A percentile compares a stretch with the other conserved stretches of the same genome.
Evolutionary conservation across 92 coral and sea anemone genomes (phyloP).

Genomic region (Parazoanthus darwini): DNA sequence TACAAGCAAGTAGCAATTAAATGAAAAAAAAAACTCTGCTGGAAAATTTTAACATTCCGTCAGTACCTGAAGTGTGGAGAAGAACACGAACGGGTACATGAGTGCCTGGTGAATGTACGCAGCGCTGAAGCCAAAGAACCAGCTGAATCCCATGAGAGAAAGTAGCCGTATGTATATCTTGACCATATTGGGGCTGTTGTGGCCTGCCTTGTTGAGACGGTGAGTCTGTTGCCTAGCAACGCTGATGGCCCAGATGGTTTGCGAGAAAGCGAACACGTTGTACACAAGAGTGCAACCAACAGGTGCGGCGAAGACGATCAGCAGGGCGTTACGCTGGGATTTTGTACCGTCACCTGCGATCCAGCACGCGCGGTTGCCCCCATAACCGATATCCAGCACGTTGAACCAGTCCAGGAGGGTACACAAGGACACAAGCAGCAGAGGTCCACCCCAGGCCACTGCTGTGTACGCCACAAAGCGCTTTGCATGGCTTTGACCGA

Average conservation of each 20-base stretch:
- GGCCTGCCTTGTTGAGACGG: slow-evolving; percentile 68
- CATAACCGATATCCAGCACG: slow-evolving; percentile 77
- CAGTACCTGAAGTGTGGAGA: slow-evolving; percentile 54
- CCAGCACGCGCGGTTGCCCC: slow-evolving; percentile 76
- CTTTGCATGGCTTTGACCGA: slow-evolving; percentile 34
- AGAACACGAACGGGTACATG: slow-evolving; percentile 79
- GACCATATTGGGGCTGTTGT: slow-evolving; percentile 60
- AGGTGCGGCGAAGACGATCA: slow-evolving; percentile 69
- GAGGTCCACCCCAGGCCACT: slow-evolving; percentile 82
- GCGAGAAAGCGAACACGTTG: slow-evolving; percentile 83
- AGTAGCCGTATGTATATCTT: slow-evolving; percentile 78
- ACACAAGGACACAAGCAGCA: slow-evolving; percentile 64
- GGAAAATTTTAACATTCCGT: background rate
- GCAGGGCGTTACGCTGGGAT: slow-evolving; percentile 31
- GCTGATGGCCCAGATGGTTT: slow-evolving; percentile 81
- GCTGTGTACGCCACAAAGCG: slow-evolving; percentile 68
- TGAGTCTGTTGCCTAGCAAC: slow-evolving; percentile 71
- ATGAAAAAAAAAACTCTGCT: background rate
- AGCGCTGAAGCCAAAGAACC: slow-evolving; percentile 89
- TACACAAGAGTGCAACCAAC: slow-evolving; percentile 62
- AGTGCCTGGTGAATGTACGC: slow-evolving; percentile 76
- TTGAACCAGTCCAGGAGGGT: slow-evolving; percentile 63
- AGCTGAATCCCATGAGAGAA: slow-evolving; percentile 88
- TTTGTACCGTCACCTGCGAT: slow-evolving; percentile 49
- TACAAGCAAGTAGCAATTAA: too few relatives aligned